Percentiles rank a stretch among this genome's conserved stretches.
phyloP scores from a whole-genome alignment of 2,888 invertebrate genomes.

The Piscicola geometra region DNA sequence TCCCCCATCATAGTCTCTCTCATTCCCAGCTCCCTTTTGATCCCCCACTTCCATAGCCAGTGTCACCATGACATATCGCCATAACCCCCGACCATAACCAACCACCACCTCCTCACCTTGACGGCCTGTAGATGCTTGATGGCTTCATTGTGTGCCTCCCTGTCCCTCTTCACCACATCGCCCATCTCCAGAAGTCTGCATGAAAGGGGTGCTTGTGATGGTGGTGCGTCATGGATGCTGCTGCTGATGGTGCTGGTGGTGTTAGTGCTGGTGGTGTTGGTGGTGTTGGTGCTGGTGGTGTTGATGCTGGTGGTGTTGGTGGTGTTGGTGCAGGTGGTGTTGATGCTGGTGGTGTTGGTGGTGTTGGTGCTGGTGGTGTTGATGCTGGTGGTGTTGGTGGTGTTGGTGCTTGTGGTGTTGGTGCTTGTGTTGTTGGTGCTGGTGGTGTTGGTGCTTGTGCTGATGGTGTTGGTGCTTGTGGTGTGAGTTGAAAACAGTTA shows the following conservation, averaged over 20 bases:
- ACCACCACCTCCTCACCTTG: constrained; percentile 56
- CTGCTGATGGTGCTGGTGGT: neutral
- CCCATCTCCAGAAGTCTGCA: no score
- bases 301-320: neutral
- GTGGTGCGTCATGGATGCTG: neutral
- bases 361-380: neutral
- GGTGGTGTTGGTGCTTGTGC: no score
- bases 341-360: neutral
- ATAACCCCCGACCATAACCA: no score
- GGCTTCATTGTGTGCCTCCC: constrained; percentile 67
- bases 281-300: neutral
- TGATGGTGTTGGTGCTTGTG: no score
- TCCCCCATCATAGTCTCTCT: no score
- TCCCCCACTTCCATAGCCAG: no score
- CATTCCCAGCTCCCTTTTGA: no score
- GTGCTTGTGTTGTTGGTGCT: no score
- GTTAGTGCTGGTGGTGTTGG: neutral
- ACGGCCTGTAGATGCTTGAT: constrained; percentile 78
- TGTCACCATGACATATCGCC: no score
- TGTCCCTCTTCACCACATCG: constrained; percentile 65
- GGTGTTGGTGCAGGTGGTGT: neutral
- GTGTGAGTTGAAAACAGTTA: no score
- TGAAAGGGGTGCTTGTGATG: no score
- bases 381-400: neutral
- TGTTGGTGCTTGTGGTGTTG: no score